Evolutionary conservation across 2,888 invertebrate species (phyloP), one percentile per base, ranked within the genome.

Genomic region (Thecocarcelia acutangulata): DNA sequence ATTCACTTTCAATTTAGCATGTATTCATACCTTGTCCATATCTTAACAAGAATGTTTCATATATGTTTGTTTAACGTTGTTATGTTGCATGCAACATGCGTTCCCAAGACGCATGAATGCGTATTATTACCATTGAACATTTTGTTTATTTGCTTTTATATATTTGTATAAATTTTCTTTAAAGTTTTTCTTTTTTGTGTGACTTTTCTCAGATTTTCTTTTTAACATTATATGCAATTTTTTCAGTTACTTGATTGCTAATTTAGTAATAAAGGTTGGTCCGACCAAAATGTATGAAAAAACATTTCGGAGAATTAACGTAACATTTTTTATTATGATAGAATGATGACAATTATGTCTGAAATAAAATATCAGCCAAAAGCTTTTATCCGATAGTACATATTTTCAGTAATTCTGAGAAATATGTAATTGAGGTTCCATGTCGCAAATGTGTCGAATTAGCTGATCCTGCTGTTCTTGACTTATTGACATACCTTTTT

Each of bases 31-130:
- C 21, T 54, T 54, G 21, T 63, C 6, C 19, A 24, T 42, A 58
- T 42, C 13, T 75, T 50, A 9, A 6, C n/a, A 68, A 68, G 21
- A 59, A 75, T 52, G 33, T 50, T 50, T 58, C 50, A 42, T 2
- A 52, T 59, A 66, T 50, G 50, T 59, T 50, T 59, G 17, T 8
- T 42, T 66, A 42, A n/a, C 13, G 21, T 59, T 58, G 50, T 42
- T 50, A n/a, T 44, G 58, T 77, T 81, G 77, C 77, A 77, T 81
- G 81, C 69, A 73, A 73, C 77, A 69, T 73, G 77, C 73, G 77
- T 76, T 80, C 64, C 37, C 69, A 69, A 64, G 56, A 77, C 73
- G 81, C 73, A 74, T 77, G 81, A 73, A 64, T 77, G 77, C 77
- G 68, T 81, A 72, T 72, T 66, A 72, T 73, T 73, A 61, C 40